These are phyloP conservation scores for Drosophila pullipes DNA, from an alignment of 2,888 invertebrate species.

Conservation along the genomic window DNA sequence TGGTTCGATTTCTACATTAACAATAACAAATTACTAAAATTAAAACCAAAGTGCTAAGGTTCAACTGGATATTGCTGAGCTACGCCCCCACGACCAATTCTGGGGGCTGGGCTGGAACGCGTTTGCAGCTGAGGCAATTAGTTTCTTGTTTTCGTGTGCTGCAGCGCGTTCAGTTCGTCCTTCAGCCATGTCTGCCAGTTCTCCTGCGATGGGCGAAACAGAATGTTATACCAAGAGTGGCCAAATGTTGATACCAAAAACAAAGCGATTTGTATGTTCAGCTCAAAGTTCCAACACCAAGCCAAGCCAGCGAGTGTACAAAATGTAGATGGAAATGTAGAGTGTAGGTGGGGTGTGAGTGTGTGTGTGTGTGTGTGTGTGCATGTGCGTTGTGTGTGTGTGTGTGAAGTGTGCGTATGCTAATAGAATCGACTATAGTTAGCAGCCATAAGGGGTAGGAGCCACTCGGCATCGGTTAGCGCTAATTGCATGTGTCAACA, in stretches of 20 bases:
- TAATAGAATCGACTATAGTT: constrained; percentile 73
- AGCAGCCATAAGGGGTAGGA: constrained; percentile 56
- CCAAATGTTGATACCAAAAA: constrained; percentile 46
- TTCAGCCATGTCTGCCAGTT: constrained; percentile 84
- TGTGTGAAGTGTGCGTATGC: constrained; percentile 52
- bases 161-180: constrained; percentile 83
- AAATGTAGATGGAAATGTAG: constrained; percentile 24
- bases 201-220: constrained; percentile 78
- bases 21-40: constrained; percentile 77
- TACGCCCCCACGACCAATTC: constrained; percentile 19
- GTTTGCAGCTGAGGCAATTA: constrained; percentile 68
- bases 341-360: constrained; percentile 1
- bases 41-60: constrained; percentile 68
- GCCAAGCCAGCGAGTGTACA: constrained; percentile 50
- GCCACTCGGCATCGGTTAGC: constrained; percentile 79
- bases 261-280: constrained; percentile 27
- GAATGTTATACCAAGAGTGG: constrained; percentile 50
- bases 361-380: constrained; percentile 15
- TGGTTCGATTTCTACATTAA: constrained; percentile 68
- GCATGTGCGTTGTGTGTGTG: constrained; percentile 10
- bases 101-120: constrained; percentile 30
- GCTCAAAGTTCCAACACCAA: constrained; percentile 65
- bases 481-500: constrained; percentile 81
- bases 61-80: constrained; percentile 56
- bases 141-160: constrained; percentile 77